Evolutionary conservation across 2,888 invertebrate genomes (phyloP), one percentile per base, ranked within the genome.

Genomic region (Globia sparganii): DNA sequence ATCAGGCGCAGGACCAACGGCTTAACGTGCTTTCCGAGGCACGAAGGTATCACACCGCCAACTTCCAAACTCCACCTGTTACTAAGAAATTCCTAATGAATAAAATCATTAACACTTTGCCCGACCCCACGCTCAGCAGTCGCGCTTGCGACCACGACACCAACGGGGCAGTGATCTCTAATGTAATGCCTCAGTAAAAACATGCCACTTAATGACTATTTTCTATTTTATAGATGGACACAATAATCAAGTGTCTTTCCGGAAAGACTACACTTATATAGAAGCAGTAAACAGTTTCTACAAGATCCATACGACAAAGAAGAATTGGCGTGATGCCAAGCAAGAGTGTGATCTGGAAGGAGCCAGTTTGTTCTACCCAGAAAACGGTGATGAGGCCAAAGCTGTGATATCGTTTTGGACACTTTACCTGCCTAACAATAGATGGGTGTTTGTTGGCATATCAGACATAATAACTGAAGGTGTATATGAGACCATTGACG

Each of bases 401-500:
- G 43, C 53, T 25, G 53, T 75, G 18, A 18, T 75, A 28, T 28
- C 65, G 2, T 77, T 61, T 43, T 77, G 68, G 77, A 46, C 18
- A 28, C 15, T 4, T 8, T 18, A n/a, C 65, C 6, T 3, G 15
- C 4, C 59, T 49, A 0, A 4, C 1, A 0, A 15, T 1, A 11
- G 6, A 31, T 68, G 59, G 49, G 15, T 77, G 1, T 77, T 18
- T 43, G 62, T 75, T n/a, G 76, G 77, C 4, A 40, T 77, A 21
- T 67, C 76, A n/a, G 76, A 77, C 15, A 67, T 90, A 68, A 56
- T 91, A 3, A 90, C 87, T 4, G 91, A 94, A 86, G 93, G 92
- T 72, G 92, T 92, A 15, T 94, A 91, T 80, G 92, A 92, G 79
- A 94, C 94, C 37, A 79, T 93, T 43, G 90, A 90, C 8, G 89